A percentile compares a stretch with the other conserved stretches of the same genome.
Evolutionary conservation across 2,797 vertebrate species (phyloP).

Genomic region (Cynodonichthys magdalenae): DNA sequence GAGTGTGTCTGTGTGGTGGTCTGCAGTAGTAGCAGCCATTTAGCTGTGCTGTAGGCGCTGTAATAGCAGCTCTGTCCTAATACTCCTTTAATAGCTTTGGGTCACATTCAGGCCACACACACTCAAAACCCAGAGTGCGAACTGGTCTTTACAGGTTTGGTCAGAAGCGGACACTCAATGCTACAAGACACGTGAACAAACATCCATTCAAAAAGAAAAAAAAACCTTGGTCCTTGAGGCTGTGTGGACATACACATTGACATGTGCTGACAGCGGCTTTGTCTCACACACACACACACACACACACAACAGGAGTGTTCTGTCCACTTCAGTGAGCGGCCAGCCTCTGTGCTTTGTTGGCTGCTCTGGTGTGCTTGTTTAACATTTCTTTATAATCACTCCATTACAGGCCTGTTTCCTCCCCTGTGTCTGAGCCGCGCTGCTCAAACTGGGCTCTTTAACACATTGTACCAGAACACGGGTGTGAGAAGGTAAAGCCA

Average conservation of each 20-base stretch:
- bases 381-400: slow-evolving; percentile 71
- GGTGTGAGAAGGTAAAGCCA: slow-evolving; percentile 34
- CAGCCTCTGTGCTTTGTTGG: slow-evolving; percentile 72
- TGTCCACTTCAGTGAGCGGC: slow-evolving; percentile 43
- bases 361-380: slow-evolving; percentile 43
- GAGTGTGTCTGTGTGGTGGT: slow-evolving; percentile 25
- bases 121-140: slow-evolving; percentile 37
- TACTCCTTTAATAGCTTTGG: slow-evolving; percentile 73
- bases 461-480: slow-evolving; percentile 50
- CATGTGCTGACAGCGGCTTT: slow-evolving; percentile 11
- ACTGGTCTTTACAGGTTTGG: slow-evolving; percentile 20
- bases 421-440: slow-evolving; percentile 42
- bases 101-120: slow-evolving; percentile 70
- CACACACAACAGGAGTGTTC: too few relatives aligned
- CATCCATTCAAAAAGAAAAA: background rate
- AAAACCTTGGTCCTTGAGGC: background rate
- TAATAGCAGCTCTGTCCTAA: slow-evolving; percentile 75
- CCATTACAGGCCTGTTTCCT: slow-evolving; percentile 65
- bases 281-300: slow-evolving; percentile 13
- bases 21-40: slow-evolving; percentile 66
- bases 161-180: background rate
- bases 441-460: slow-evolving; percentile 54
- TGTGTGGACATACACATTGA: slow-evolving; percentile 3
- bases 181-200: slow-evolving; percentile 4
- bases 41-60: slow-evolving; percentile 69